Conservation (phyloP, 2,113 vertebrate genomes). For the Cynoglossus semilaevis region DNA sequence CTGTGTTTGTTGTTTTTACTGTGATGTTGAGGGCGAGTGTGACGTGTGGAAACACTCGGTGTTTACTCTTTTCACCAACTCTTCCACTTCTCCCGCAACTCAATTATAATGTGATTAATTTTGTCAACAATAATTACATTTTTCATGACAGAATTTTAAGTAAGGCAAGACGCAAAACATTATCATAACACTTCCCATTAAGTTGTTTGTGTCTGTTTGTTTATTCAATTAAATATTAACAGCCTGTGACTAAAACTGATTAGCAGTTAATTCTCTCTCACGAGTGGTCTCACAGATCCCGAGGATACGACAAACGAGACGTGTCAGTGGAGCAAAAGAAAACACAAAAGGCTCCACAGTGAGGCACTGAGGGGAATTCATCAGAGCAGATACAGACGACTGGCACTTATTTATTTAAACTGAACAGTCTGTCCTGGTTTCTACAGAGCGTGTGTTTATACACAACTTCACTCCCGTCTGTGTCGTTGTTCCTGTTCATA, state of each 20-base stretch:
- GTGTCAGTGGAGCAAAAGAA: constrained; percentile 37
- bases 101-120: constrained; percentile 66
- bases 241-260: constrained; percentile 63
- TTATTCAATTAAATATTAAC: constrained; percentile 76
- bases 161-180: constrained; percentile 60
- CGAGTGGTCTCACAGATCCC: constrained; percentile 54
- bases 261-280: constrained; percentile 57
- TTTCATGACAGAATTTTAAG: constrained; percentile 68
- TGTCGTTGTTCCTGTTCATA: too few relatives aligned
- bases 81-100: constrained; percentile 27
- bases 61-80: constrained; percentile 40
- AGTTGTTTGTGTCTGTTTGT: constrained; percentile 70
- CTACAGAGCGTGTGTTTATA: too few relatives aligned
- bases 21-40: too few relatives aligned
- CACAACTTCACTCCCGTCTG: too few relatives aligned
- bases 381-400: neutral
- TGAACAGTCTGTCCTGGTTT: neutral
- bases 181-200: constrained; percentile 65
- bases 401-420: neutral
- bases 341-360: constrained; percentile 12
- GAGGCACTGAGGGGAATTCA: constrained; percentile 2
- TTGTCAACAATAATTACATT: constrained; percentile 68
- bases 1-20: too few relatives aligned
- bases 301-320: constrained; percentile 49
- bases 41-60: neutral